Evolutionary conservation across 2,888 invertebrate species (phyloP).

Genomic region (Caenorhabditis plicata): DNA sequence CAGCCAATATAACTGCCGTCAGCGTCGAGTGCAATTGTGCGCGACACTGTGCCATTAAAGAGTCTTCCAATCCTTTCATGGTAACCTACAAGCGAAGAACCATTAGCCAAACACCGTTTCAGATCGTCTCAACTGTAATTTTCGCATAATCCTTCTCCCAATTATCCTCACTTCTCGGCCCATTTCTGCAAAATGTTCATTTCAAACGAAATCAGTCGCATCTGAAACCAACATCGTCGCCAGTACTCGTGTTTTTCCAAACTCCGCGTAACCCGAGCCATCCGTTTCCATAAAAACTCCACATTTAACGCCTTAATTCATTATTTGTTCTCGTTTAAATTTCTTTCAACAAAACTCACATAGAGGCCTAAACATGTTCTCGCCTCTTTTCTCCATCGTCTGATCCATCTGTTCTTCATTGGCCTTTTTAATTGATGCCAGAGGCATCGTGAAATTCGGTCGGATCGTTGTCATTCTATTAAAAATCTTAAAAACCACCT

Average conservation of each 20-base stretch:
- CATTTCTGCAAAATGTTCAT: conserved; percentile 10
- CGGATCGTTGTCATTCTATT: too few relatives aligned
- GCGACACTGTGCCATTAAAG: conserved; percentile 17
- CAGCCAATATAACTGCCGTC: conserved; percentile 30
- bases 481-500: too few relatives aligned
- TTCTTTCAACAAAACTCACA: conserved; percentile 8
- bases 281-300: conserved; percentile 41
- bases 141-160: conserved; percentile 29
- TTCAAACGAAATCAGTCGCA: neutral
- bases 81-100: conserved; percentile 1
- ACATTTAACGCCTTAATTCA: conserved; percentile 37
- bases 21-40: conserved; percentile 34
- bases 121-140: conserved; percentile 1
- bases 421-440: too few relatives aligned
- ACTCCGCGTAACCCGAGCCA: conserved; percentile 50
- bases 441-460: too few relatives aligned
- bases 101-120: too few relatives aligned
- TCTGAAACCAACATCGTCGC: conserved; percentile 41
- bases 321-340: neutral
- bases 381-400: conserved; percentile 1
- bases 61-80: conserved; percentile 27
- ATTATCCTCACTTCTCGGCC: conserved; percentile 29
- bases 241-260: conserved; percentile 43
- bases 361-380: conserved; percentile 10
- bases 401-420: too few relatives aligned